These are phyloP conservation scores for Rhizoglyphus robini DNA, from an alignment of 1,140 invertebrate species.

Conservation along the genomic window DNA sequence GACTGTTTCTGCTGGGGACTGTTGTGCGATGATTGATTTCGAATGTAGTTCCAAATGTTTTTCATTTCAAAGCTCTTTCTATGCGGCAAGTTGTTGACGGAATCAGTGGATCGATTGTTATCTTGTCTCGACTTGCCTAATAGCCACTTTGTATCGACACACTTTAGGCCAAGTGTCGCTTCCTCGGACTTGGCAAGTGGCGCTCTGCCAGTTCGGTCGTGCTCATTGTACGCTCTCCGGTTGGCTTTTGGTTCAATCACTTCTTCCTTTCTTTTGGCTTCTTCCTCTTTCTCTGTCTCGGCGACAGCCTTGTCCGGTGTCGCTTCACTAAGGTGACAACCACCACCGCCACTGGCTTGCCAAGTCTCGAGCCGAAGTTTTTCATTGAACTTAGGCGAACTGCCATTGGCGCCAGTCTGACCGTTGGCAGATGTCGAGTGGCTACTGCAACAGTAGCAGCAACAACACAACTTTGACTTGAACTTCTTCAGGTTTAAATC, in stretches of 20 bases:
- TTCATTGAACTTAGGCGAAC: too few species aligned
- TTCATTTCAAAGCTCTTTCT: conserved; percentile 7
- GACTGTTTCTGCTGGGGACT: not conserved
- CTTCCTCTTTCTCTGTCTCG: not conserved
- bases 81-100: too few species aligned
- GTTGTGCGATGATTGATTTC: not conserved
- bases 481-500: conserved; percentile 14
- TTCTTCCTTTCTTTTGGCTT: not conserved
- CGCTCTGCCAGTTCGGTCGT: too few species aligned
- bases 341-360: not conserved
- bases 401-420: not conserved
- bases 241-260: not conserved
- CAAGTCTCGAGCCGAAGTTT: too few species aligned
- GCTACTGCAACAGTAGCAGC: not conserved
- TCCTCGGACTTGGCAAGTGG: too few species aligned
- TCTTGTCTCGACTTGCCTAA: not conserved
- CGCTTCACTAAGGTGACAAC: too few species aligned
- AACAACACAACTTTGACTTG: not conserved
- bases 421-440: too few species aligned
- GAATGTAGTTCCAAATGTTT: conserved; percentile 6
- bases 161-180: not conserved
- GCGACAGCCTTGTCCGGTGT: not conserved
- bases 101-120: not conserved
- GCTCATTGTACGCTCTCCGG: not conserved
- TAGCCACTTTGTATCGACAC: not conserved